These are phyloP conservation scores for Teleiodes luculella DNA, from an alignment of 2,888 invertebrate species.

Conservation along the genomic window DNA sequence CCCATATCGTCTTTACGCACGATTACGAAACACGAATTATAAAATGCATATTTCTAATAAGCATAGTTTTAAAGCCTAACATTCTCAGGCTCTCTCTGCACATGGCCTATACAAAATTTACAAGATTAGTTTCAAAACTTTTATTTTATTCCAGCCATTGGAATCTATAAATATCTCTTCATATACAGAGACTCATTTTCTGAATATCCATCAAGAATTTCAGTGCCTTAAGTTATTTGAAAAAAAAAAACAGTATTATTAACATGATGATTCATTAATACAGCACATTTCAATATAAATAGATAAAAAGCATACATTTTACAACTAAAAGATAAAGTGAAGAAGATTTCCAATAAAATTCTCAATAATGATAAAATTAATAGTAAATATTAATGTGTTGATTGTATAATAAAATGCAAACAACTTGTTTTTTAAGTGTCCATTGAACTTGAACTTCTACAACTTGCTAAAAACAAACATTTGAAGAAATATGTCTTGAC, in stretches of 20 bases:
- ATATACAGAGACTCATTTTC: background rate
- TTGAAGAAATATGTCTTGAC: too few species aligned
- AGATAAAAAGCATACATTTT: background rate
- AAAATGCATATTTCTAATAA: background rate
- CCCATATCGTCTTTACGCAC: background rate
- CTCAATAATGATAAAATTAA: too few species aligned
- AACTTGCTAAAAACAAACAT: too few species aligned
- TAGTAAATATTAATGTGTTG: too few species aligned
- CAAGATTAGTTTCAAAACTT: background rate
- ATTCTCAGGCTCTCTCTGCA: background rate
- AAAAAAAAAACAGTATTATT: background rate
- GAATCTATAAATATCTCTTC: background rate
- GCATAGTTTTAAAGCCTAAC: background rate
- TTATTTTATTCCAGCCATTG: background rate
- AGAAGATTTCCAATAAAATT: background rate
- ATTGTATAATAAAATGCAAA: too few species aligned
- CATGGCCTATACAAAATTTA: conserved; percentile 1
- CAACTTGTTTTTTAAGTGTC: too few species aligned
- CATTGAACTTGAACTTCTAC: too few species aligned
- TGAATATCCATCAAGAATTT: too few species aligned
- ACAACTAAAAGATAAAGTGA: background rate
- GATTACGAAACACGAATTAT: background rate
- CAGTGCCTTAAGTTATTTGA: too few species aligned
- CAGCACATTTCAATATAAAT: background rate
- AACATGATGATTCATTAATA: background rate